Evolutionary conservation across 1,140 invertebrate genomes (phyloP).

Genomic region (Nixonia krombeini): DNA sequence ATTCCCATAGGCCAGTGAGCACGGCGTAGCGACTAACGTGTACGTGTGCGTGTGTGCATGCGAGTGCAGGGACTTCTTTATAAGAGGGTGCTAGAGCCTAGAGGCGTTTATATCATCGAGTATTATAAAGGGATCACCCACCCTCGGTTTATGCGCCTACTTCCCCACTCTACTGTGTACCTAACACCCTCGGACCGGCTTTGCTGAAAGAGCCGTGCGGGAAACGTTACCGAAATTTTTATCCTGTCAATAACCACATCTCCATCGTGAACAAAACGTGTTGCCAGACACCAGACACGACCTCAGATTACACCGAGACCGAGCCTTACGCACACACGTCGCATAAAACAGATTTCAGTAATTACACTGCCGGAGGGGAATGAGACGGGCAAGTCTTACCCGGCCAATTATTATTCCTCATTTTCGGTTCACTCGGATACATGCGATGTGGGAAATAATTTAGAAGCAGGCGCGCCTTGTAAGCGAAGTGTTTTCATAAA

Average conservation of each 20-base stretch:
- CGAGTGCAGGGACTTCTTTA: constrained; percentile 19
- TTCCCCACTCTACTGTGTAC: constrained; percentile 22
- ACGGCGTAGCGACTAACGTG: no score
- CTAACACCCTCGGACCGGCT: constrained; percentile 17
- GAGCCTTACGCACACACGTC: neutral
- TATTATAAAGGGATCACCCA: constrained; percentile 48
- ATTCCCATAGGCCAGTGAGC: constrained; percentile 31
- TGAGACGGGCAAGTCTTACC: neutral
- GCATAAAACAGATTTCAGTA: constrained; percentile 3
- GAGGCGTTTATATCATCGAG: constrained; percentile 53
- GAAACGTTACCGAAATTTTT: constrained; percentile 27
- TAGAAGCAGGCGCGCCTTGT: no score
- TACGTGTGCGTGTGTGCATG: constrained; percentile 27
- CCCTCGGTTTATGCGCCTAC: constrained; percentile 37
- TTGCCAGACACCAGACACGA: constrained; percentile 18
- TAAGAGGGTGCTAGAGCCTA: constrained; percentile 46
- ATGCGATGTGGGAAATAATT: no score
- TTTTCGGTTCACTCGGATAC: neutral
- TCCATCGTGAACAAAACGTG: constrained; percentile 15
- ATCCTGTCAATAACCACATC: constrained; percentile 20
- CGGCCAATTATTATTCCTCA: constrained; percentile 1
- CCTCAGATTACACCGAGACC: constrained; percentile 10
- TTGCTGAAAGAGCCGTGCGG: constrained; percentile 25
- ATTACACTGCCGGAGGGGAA: neutral
- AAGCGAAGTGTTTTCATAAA: no score